Evolutionary conservation across 2,888 invertebrate species (phyloP), one percentile per base, ranked within the genome.

Genomic region (Caenorhabditis zanzibari): DNA sequence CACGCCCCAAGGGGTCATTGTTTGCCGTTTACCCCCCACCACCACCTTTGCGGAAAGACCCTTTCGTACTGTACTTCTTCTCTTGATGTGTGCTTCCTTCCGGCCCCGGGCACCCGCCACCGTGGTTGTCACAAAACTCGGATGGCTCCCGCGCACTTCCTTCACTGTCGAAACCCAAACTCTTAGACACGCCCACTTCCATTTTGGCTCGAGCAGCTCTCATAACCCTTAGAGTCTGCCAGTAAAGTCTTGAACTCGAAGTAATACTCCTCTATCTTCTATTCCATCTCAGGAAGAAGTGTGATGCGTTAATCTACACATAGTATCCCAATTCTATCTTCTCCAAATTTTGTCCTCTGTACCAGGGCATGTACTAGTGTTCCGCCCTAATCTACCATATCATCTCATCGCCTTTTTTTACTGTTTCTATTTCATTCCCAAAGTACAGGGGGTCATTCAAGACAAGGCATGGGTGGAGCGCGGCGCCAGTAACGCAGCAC

Each of bases 1-100:
- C 83, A 83, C 83, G 73, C 80, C 84, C 79, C 80, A 63, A 80
- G 72, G 80, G 84, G 84, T 84, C 84, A 84, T 84, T 84, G 84
- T 84, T 84, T 84, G 80, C 84, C 84, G 84, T 76, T 84, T 61
- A 22, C 58, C 38, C 72, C 66, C 58, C 38, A 64, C 66, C 72
- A 22, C 72, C 68, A 61, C 75, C 58, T 74, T 81, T 81, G 69
- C 81, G 74, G 69, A 81, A 73, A 74, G 75, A 44, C 81, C n/a
- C 68, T 68, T 74, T 81, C 81, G 81, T 71, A 75, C 81, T 64
- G 71, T 81, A 75, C 47, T 47, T 47, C 47, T 47, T 47, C 76
- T 69, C 75, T 59, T 63, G 71, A 63, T 79, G 71, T 79, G 76
- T 76, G 76, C 82, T 82, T 82, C 82, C 76, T 82, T 76, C 72